Base-by-base conservation (phyloP, 64 coral and sea anemone genomes). In the Exaiptasia diaphana region DNA sequence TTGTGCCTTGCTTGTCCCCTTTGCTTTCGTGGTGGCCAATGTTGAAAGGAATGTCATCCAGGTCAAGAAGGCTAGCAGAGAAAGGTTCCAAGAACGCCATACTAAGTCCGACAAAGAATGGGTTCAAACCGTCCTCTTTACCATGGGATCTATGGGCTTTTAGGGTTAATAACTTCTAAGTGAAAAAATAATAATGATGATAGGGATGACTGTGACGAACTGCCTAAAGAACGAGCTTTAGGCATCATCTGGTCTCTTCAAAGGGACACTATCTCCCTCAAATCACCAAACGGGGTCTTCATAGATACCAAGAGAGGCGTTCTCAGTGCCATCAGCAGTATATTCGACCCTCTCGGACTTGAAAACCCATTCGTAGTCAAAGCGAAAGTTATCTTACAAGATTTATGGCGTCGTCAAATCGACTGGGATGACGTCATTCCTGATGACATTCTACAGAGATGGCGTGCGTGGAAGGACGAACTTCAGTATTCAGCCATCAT, bases 331-430 rank as follows among this genome's bases (percentile, higher is more conserved):
- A 75, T 53, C 46, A 50, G 42, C 10, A 75, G 39, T n/a, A 44
- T 68, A 30, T 68, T 52, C 34, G 83, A 87, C 36, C 83, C 72
- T 5, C 41, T 87, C 21, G 83, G 83, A 21, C 45, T 87, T 3
- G 83, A 25, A 26, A 18, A 69, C 50, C 83, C 83, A 36, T 87
- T 46, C 44, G 39, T 87, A 7, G 12, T 87, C 22, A 2, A 8
- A 11, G 83, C 83, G n/a, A 77, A 87, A 43, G 9, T 52, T n/a
- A 52, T 77, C 24, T 68, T 87, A 13, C 83, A 87, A 87, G 28
- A 64, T 13, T 64, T 78, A 20, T 87, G 83, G 36, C 37, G 73
- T 32, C 22, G 42, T 15, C 14, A 36, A 28, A 44, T 52, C 13
- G 73, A 53, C 29, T 87, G 83, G 83, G 83, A 87, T 59, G 46